Evolutionary conservation across 2,888 invertebrate species (phyloP).

Genomic region (Epirrhoe alternata): DNA sequence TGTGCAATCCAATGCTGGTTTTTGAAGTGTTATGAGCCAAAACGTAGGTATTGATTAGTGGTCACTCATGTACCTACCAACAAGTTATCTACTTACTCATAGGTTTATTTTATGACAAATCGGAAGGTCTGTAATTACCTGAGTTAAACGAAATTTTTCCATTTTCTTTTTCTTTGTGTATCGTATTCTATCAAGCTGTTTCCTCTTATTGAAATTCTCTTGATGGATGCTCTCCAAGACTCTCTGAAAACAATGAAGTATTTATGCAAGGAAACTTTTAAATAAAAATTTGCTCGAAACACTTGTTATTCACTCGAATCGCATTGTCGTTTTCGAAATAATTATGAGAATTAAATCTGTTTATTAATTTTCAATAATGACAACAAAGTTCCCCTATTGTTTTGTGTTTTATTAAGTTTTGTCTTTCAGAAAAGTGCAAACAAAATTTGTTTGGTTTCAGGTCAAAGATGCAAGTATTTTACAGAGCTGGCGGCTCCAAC

Average conservation of each 20-base stretch:
- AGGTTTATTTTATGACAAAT: not conserved
- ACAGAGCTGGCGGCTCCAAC: not conserved
- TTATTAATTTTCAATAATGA: no score
- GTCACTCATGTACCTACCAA: no score
- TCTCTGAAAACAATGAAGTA: slow-evolving; percentile 70
- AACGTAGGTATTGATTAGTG: no score
- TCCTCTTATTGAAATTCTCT: slow-evolving; percentile 86
- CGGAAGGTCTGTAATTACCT: slow-evolving; percentile 66
- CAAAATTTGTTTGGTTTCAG: slow-evolving; percentile 10
- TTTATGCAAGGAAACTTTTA: not conserved
- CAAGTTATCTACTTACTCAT: no score
- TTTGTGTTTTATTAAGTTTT: no score
- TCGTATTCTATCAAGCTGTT: slow-evolving; percentile 85
- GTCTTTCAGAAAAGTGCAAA: not conserved
- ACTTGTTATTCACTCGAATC: no score
- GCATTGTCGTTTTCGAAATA: no score
- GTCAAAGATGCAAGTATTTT: slow-evolving; percentile 11
- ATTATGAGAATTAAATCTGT: no score
- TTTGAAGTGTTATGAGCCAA: no score
- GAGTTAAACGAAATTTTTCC: slow-evolving; percentile 83
- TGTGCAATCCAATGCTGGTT: no score
- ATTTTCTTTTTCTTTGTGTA: slow-evolving; percentile 86
- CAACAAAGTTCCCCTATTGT: no score
- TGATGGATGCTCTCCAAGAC: slow-evolving; percentile 86
- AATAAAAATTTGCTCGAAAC: not conserved